These are phyloP conservation scores for Ctenosaura bakeri DNA, from an alignment of 2,797 vertebrate genomes.

Conservation along the genomic window DNA sequence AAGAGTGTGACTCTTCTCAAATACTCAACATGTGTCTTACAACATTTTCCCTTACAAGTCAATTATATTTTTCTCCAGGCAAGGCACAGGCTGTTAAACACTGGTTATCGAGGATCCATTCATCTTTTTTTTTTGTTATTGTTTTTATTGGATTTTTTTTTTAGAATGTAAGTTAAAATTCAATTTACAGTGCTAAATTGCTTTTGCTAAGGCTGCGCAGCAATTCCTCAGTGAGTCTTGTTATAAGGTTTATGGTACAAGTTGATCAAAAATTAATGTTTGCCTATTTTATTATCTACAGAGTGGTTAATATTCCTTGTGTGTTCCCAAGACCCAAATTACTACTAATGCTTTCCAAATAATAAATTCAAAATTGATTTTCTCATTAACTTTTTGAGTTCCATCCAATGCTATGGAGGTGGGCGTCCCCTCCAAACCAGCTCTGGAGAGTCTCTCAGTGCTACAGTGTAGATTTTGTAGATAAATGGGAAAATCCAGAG, in stretches of 20 bases:
- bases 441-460: not conserved
- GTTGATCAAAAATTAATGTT: not conserved
- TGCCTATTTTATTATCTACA: not conserved
- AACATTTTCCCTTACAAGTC: not conserved
- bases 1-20: constrained; percentile 10
- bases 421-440: not conserved
- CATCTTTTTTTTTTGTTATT: not conserved
- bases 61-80: not conserved
- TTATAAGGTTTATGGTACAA: not conserved
- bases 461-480: not conserved
- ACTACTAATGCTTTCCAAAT: not conserved
- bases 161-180: not conserved
- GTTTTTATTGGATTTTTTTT: not conserved
- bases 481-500: not conserved
- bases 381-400: not conserved
- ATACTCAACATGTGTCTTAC: not conserved
- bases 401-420: not conserved
- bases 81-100: not conserved
- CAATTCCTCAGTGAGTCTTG: not conserved
- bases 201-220: not conserved
- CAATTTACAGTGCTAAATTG: not conserved
- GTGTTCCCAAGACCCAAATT: not conserved
- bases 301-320: not conserved
- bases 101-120: not conserved
- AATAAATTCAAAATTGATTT: constrained; percentile 1